Base-by-base conservation (phyloP, 2,888 invertebrate genomes). In the Diarsia brunnea region DNA sequence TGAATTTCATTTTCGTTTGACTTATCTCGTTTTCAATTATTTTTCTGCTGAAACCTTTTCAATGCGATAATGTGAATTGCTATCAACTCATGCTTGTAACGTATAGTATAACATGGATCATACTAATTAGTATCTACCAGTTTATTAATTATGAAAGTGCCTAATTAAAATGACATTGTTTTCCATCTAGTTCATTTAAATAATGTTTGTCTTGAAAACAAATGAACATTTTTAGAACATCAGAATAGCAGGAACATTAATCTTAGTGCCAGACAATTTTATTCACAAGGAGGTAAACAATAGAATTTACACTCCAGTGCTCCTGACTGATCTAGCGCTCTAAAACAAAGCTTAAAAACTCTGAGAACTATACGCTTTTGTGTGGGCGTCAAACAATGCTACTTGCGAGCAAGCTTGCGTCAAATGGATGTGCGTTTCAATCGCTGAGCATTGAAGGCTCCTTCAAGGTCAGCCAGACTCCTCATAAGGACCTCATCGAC, bases 401-500 rank as follows among this genome's bases (percentile, higher is more conserved):
- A 69, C 73, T 81, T 72, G 47, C 78, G 60, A 82, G 72, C 69
- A 51, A 45, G 27, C 47, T 55, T 47, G 69, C 75, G 67, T 67
- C 79, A 79, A 88, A 84, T 84, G 79, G 81, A 84, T 79, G 83
- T 76, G 84, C 81, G 82, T 77, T 86, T 73, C 84, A 82, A 72
- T 82, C 75, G 79, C 63, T 69, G 75, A 82, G 83, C 81, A 80
- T 79, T 66, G 79, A 84, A 86, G 82, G 83, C 79, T 81, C 69
- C 72, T 73, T 82, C 93, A 95, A 95, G 95, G 95, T 87, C 87
- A 84, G 81, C 89, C 70, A 89, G 89, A 87, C 89, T 89, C 94
- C 91, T 81, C 85, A 91, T 91, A 93, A 91, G 95, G 94, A 91
- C 45, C 64, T 69, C 83, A 81, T 79, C 87, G 90, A 87, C 89